A percentile compares a stretch with the other conserved stretches of the same genome.
phyloP scores from a whole-genome alignment of 2,113 vertebrate species.

The Nansenia antarctica region DNA sequence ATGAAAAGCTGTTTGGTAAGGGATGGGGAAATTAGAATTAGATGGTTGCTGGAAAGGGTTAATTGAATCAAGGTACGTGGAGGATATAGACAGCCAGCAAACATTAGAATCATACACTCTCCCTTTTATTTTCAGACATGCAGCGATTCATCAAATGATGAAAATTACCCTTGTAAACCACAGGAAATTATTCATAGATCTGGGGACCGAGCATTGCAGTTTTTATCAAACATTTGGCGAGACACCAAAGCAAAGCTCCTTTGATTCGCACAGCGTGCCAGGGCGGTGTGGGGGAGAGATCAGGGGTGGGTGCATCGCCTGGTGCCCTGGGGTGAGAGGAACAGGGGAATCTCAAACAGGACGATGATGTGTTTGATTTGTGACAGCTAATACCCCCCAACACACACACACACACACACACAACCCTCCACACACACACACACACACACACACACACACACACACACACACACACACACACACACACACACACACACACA shows the following conservation, averaged over 20 bases:
- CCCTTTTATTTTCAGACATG: background rate
- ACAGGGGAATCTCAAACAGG: background rate
- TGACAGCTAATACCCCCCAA: background rate
- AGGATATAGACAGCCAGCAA: background rate
- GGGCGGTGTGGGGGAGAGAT: background rate
- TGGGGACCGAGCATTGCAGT: slow-evolving; percentile 28
- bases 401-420: background rate
- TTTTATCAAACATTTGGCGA: slow-evolving; percentile 53
- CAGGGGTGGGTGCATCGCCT: background rate
- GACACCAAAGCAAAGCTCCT: slow-evolving; percentile 32
- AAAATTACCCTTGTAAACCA: slow-evolving; percentile 40
- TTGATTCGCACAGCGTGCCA: slow-evolving; percentile 30
- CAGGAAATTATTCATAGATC: slow-evolving; percentile 47
- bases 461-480: too few relatives aligned
- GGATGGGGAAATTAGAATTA: background rate
- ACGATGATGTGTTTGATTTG: background rate
- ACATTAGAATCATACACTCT: background rate
- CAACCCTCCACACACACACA: background rate
- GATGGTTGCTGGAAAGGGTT: background rate
- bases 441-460: too few relatives aligned
- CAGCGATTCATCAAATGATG: slow-evolving; percentile 11
- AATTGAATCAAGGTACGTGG: background rate
- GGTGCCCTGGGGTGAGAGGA: background rate
- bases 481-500: background rate
- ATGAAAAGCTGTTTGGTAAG: too few relatives aligned